Percentiles rank a stretch among this genome's conserved stretches.
phyloP scores from a whole-genome alignment of 2,797 vertebrate genomes.

The Bovichtus variegatus region DNA sequence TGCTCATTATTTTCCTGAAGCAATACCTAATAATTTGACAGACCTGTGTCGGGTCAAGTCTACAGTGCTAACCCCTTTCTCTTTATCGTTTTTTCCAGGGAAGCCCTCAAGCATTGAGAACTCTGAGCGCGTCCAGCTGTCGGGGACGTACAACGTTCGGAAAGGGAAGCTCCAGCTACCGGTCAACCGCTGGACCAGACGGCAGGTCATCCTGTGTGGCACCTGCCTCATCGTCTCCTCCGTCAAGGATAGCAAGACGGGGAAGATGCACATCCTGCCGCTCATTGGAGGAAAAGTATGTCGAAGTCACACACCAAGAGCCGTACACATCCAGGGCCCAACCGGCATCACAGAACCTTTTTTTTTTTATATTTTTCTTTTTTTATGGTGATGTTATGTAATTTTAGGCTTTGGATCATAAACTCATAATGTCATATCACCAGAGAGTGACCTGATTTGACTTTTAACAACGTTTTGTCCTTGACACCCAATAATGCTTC shows the following conservation, averaged over 20 bases:
- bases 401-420: slow-evolving; percentile 34
- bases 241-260: slow-evolving; percentile 94
- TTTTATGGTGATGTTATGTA: slow-evolving; percentile 27
- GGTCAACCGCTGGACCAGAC: slow-evolving; percentile 96
- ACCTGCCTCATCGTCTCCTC: slow-evolving; percentile 98
- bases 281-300: slow-evolving; percentile 97
- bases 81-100: slow-evolving; percentile 82
- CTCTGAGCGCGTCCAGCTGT: slow-evolving; percentile 95
- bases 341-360: background rate
- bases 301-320: slow-evolving; percentile 5
- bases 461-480: slow-evolving; percentile 45
- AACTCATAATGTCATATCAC: slow-evolving; percentile 43
- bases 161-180: slow-evolving; percentile 99
- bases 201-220: slow-evolving; percentile 97
- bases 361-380: no score
- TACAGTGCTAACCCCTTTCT: slow-evolving; percentile 13
- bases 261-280: slow-evolving; percentile 98
- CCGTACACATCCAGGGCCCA: no score
- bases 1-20: background rate
- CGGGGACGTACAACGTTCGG: slow-evolving; percentile 95
- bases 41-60: background rate
- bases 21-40: background rate
- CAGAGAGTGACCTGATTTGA: slow-evolving; percentile 33
- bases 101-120: slow-evolving; percentile 92
- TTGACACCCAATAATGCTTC: slow-evolving; percentile 29